A percentile compares a stretch with the other conserved stretches of the same genome.
phyloP scores from a whole-genome alignment of 2,888 invertebrate species.

The Leptopilina drosophilae region DNA sequence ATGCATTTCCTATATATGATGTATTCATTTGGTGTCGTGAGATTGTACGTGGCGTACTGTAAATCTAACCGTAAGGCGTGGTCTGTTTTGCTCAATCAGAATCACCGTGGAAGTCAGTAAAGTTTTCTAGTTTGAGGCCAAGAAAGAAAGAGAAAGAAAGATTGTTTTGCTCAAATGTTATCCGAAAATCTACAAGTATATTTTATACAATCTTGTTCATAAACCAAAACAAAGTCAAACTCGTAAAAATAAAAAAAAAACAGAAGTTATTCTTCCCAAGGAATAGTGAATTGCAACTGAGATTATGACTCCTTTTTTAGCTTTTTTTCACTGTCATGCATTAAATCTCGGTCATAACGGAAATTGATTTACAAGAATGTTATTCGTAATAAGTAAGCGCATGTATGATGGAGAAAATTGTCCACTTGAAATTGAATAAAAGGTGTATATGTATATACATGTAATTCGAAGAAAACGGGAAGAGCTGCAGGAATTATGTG shows the following conservation, averaged over 20 bases:
- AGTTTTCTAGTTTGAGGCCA: slow-evolving; percentile 42
- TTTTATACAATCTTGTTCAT: background rate
- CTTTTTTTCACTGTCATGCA: slow-evolving; percentile 6
- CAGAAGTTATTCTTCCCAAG: background rate
- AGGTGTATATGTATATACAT: background rate
- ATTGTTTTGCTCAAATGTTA: slow-evolving; percentile 27
- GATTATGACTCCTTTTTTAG: background rate
- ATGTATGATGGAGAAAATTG: background rate
- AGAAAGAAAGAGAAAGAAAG: slow-evolving; percentile 15
- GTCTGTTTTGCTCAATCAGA: slow-evolving; percentile 54
- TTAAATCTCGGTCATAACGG: slow-evolving; percentile 14
- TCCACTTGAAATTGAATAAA: slow-evolving; percentile 15
- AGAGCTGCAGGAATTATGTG: background rate
- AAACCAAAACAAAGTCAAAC: background rate
- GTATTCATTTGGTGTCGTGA: background rate
- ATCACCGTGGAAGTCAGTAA: slow-evolving; percentile 40
- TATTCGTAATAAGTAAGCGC: background rate
- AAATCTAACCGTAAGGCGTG: slow-evolving; percentile 65
- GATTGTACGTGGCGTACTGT: slow-evolving; percentile 52
- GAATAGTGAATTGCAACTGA: background rate
- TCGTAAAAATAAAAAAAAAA: background rate
- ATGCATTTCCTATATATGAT: too few relatives aligned
- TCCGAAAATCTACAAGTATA: slow-evolving; percentile 24
- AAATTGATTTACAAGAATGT: slow-evolving; percentile 22
- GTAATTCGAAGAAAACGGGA: slow-evolving; percentile 1